These are phyloP conservation scores for Stenolophus ochropezus DNA, from an alignment of 2,888 invertebrate genomes.

Conservation along the genomic window DNA sequence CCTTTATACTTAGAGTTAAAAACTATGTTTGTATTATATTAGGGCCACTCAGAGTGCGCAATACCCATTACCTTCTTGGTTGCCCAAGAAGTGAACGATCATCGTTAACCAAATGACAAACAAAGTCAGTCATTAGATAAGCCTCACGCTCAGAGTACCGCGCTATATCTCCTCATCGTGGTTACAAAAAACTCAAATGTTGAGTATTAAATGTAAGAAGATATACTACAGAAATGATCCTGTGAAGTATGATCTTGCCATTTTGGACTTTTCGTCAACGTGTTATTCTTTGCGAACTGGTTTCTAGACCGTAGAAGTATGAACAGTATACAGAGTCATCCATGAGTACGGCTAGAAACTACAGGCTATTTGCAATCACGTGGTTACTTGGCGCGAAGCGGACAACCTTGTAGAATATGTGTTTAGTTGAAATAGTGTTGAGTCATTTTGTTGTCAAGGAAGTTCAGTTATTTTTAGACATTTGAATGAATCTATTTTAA, in stretches of 20 bases:
- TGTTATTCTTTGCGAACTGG: background rate
- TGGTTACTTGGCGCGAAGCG: background rate
- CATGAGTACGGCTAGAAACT: background rate
- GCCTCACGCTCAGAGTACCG: constrained; percentile 45
- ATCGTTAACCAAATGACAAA: constrained; percentile 12
- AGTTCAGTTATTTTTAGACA: background rate
- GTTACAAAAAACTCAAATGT: constrained; percentile 74
- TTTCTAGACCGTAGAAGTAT: background rate
- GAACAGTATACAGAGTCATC: background rate
- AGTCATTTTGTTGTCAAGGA: background rate
- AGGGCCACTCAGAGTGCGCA: constrained; percentile 39
- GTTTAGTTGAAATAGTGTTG: background rate
- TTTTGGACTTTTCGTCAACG: background rate
- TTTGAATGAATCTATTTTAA: background rate
- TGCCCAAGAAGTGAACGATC: constrained; percentile 48
- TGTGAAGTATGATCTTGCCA: constrained; percentile 75
- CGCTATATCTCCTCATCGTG: constrained; percentile 77
- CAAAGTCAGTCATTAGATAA: background rate
- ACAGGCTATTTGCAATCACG: background rate
- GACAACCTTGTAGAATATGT: background rate
- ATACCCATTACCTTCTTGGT: constrained; percentile 6
- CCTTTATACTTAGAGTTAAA: background rate
- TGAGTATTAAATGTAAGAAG: constrained; percentile 76
- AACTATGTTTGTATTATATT: background rate
- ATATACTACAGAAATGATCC: constrained; percentile 82